Evolutionary conservation across 2,888 invertebrate genomes (phyloP).

Genomic region (Antheraea assamensis): DNA sequence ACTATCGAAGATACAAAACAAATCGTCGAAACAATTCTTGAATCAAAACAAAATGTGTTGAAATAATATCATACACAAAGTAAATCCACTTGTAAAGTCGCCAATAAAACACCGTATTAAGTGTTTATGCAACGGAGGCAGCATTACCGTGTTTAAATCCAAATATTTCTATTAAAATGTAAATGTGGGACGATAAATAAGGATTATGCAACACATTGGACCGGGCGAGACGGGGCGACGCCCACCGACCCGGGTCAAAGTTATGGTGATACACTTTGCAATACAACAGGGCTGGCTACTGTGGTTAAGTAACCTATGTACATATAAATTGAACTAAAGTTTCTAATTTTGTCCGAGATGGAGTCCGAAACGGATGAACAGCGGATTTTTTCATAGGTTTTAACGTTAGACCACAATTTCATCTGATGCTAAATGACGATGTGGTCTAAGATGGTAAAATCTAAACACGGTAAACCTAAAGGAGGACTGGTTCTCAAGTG

Average conservation of each 20-base stretch:
- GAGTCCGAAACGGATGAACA: too few relatives aligned
- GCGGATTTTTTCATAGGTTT: too few relatives aligned
- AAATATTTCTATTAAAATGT: slow-evolving; percentile 17
- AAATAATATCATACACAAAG: background rate
- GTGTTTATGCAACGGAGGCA: slow-evolving; percentile 9
- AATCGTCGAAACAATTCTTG: too few relatives aligned
- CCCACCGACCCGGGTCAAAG: slow-evolving; percentile 59
- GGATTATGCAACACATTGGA: slow-evolving; percentile 54
- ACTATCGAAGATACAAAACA: too few relatives aligned
- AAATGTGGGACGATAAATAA: slow-evolving; percentile 49
- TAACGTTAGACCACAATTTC: too few relatives aligned
- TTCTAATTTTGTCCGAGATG: too few relatives aligned
- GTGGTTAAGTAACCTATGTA: background rate
- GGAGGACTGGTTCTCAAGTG: too few relatives aligned
- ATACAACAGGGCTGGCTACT: slow-evolving; percentile 14
- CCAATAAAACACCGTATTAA: background rate
- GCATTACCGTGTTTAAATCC: background rate
- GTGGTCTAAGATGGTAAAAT: too few relatives aligned
- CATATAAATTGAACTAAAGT: too few relatives aligned
- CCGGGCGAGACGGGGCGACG: slow-evolving; percentile 31
- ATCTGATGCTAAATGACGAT: too few relatives aligned
- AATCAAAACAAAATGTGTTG: background rate
- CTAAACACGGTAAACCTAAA: too few relatives aligned
- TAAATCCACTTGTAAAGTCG: background rate
- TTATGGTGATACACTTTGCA: slow-evolving; percentile 71